Percentiles rank a stretch among this genome's conserved stretches.
These are phyloP conservation scores for Sinohyriopsis cumingii DNA, from an alignment of 2,888 invertebrate genomes.

Conservation along the genomic window DNA sequence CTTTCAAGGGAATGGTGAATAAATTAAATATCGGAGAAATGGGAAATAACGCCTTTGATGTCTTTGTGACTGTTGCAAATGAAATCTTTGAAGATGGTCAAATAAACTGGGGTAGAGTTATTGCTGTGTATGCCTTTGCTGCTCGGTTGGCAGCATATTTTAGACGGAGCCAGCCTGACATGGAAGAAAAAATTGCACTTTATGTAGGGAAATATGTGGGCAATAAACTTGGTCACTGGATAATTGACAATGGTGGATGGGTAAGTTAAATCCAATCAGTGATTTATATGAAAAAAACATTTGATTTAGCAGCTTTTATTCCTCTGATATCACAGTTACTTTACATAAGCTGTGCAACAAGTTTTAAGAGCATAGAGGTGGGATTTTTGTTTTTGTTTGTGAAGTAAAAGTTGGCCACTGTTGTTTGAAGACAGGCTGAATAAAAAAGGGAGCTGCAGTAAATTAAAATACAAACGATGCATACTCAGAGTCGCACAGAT, in stretches of 20 bases:
- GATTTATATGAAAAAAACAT: background rate
- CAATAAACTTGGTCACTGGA: conserved; percentile 65
- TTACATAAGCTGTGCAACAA: background rate
- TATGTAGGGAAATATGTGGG: conserved; percentile 67
- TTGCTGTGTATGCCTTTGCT: conserved; percentile 68
- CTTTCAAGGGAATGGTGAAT: conserved; percentile 66
- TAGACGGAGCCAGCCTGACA: conserved; percentile 31
- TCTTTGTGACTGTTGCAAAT: conserved; percentile 65
- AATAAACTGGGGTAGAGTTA: conserved; percentile 69
- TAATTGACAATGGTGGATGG: conserved; percentile 68
- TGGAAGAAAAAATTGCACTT: conserved; percentile 59
- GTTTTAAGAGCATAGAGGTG: no score
- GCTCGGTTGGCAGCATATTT: conserved; percentile 58
- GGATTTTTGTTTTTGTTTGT: no score
- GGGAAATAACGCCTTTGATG: conserved; percentile 49
- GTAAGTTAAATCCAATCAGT: conserved; percentile 43
- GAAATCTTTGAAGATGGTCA: conserved; percentile 69
- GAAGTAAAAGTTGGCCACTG: no score
- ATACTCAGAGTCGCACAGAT: no score
- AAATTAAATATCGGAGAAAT: conserved; percentile 58
- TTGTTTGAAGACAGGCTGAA: no score
- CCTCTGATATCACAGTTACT: background rate
- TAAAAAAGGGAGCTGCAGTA: no score
- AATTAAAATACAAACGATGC: no score
- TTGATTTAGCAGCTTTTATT: background rate